Base-by-base conservation (phyloP, 2,797 vertebrate genomes). In the Phrynocephalus vlangalii region DNA sequence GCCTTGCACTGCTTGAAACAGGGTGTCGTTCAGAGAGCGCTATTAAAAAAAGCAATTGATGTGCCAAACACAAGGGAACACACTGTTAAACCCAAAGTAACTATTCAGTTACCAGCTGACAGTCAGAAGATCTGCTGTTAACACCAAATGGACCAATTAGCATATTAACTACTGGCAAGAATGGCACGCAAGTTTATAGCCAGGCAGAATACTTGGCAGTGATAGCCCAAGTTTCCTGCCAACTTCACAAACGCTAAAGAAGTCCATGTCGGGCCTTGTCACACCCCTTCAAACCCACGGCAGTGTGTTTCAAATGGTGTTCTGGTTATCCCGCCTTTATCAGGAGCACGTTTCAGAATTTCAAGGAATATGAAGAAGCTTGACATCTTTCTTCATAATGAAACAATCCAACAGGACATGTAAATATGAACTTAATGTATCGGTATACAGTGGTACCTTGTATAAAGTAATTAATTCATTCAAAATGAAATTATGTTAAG, bases 1-100 rank as follows among this genome's bases (percentile, higher is more conserved):
- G 67, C 10, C 70, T 60, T 50, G 78, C 82, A 67, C 78, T 8
- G 52, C 78, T 88, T 88, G 67, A 84, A 82, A 75, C 71, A 77
- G 79, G 83, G 67, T 66, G 76, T 11, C 56, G 48, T 84, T 83
- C 56, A 83, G n/a, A 73, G 7, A 73, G 18, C 38, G 38, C 10
- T 7, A 66, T 78, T 78, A 30, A 70, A 26, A 56, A 48, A 44
- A 24, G 60, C 28, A 81, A 84, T 5, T 26, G 22, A 67, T 9
- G 70, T 48, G 26, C 18, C 79, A 50, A 81, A 73, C 52, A 5
- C 24, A 66, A 2, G 60, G 18, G 76, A 71, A 86, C 67, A 50
- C 6, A 67, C 48, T 44, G 30, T 28, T 10, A 56, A 75, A n/a
- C 38, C 81, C 72, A 67, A 2, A 20, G 60, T 33, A 86, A 75